Base-by-base conservation (phyloP, 2,888 invertebrate species). In the Amblyteles armatorius region DNA sequence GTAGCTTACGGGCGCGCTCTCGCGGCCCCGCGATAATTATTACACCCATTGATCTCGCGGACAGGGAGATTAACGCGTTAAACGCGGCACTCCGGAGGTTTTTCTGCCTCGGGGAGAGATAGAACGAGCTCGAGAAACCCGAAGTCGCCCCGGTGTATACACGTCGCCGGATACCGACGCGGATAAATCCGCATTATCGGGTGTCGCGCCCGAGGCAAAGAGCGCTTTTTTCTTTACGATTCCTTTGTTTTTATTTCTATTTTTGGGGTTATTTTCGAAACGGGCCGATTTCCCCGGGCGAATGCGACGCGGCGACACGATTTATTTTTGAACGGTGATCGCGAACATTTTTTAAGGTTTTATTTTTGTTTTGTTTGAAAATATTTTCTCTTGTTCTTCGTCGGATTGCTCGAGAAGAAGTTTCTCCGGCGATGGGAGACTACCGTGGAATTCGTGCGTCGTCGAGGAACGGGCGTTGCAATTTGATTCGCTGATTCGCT, bases 1-100 rank as follows among this genome's bases (percentile, higher is more conserved):
- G 40, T 71, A 57, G 40, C 26, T 71, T 29, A 9, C 22, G 9
- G n/a, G 7, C n/a, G 26, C 19, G 19, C 57, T 55, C 40, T 77
- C 72, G 71, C 55, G 52, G 44, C 57, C 72, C 81, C 78, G 36
- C 26, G 52, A 73, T 80, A 82, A 82, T 85, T 82, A 82, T 79
- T 69, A 78, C 71, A 60, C 71, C 67, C 82, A 85, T 85, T 85
- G 84, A 85, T 85, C 82, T 82, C 76, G 74, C 26, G 36, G 40
- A 85, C 79, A 33, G 19, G 40, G 72, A 82, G 82, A 85, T 85
- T 82, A 82, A 85, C 84, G 79, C 69, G 48, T 55, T 57, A 82
- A 82, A 79, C 48, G 50, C 67, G 50, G 71, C 76, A 36, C 73
- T 65, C 63, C 26, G 33, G 52, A 40, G 73, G 65, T 52, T 63